Percentiles rank a stretch among this genome's conserved stretches.
These are phyloP conservation scores for Cecidostiba fungosa DNA, from an alignment of 2,888 invertebrate genomes.

Conservation along the genomic window DNA sequence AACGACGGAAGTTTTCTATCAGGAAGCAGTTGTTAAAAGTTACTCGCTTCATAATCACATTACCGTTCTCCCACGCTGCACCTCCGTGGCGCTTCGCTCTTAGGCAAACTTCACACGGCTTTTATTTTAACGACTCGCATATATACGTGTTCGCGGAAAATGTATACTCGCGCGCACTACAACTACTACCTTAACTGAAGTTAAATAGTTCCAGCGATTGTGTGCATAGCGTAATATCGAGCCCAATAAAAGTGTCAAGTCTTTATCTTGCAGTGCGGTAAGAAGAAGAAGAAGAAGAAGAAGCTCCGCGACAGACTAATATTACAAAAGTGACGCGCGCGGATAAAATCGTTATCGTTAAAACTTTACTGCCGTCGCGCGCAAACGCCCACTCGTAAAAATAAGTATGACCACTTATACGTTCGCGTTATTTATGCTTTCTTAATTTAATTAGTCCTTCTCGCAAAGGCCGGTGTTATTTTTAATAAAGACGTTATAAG, in stretches of 20 bases:
- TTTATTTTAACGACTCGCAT: slow-evolving; percentile 48
- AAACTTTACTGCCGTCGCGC: slow-evolving; percentile 12
- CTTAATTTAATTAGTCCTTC: slow-evolving; percentile 39
- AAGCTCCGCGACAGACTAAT: not conserved
- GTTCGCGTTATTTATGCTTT: slow-evolving; percentile 32
- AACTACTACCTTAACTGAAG: not conserved
- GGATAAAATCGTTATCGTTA: slow-evolving; percentile 21
- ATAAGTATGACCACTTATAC: not conserved
- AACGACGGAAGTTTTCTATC: slow-evolving; percentile 26
- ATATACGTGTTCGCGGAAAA: slow-evolving; percentile 6
- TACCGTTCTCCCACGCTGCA: slow-evolving; percentile 36
- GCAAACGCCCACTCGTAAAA: not conserved
- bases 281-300: not conserved
- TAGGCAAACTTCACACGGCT: slow-evolving; percentile 49
- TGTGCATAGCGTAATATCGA: too few relatives aligned
- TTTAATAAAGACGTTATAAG: slow-evolving; percentile 18
- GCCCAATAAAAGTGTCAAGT: not conserved
- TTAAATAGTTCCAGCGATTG: not conserved
- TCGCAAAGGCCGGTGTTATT: not conserved
- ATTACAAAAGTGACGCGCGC: slow-evolving; percentile 8
- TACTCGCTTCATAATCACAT: slow-evolving; percentile 36
- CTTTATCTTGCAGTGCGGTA: not conserved
- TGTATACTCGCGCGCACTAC: not conserved
- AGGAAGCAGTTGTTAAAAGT: slow-evolving; percentile 45
- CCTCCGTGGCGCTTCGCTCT: not conserved